Evolutionary conservation across 2,797 vertebrate species (phyloP).

Genomic region (Xenops minutus): DNA sequence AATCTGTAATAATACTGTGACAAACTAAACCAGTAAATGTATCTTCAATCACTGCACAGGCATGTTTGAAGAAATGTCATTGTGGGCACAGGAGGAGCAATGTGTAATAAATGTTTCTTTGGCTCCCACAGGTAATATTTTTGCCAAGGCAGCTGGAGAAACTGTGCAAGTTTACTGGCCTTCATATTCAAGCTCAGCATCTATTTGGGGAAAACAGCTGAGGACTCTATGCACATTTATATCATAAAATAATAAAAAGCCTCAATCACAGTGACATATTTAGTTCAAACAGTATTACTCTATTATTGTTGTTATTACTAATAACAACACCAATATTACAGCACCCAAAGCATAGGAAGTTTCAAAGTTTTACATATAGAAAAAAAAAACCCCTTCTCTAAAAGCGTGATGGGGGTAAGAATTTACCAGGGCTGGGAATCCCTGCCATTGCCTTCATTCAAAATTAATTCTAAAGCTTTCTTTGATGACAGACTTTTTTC

Average conservation of each 20-base stretch:
- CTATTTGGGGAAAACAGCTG: conserved; percentile 64
- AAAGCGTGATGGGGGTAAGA: not conserved
- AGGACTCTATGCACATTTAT: conserved; percentile 50
- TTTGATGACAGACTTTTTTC: not conserved
- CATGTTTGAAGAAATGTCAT: conserved; percentile 40
- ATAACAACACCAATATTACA: not conserved
- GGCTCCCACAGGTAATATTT: conserved; percentile 60
- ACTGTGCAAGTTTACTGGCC: conserved; percentile 47
- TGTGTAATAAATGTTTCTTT: conserved; percentile 49
- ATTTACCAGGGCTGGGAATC: not conserved
- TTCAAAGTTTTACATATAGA: not conserved
- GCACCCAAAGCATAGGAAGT: not conserved
- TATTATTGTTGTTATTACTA: not conserved
- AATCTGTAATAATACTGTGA: not conserved
- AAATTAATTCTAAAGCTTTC: conserved; percentile 19
- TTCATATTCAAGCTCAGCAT: conserved; percentile 48
- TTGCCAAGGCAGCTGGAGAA: conserved; percentile 73
- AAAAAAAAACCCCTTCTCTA: not conserved
- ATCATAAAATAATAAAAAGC: conserved; percentile 56
- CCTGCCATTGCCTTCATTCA: not conserved
- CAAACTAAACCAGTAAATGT: conserved; percentile 19
- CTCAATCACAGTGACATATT: conserved; percentile 24
- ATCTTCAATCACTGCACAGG: conserved; percentile 39
- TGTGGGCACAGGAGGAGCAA: conserved; percentile 49
- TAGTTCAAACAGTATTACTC: conserved; percentile 3